Evolutionary conservation across 92 coral and sea anemone species (phyloP).

Genomic region (Anthopleura xanthogrammica): DNA sequence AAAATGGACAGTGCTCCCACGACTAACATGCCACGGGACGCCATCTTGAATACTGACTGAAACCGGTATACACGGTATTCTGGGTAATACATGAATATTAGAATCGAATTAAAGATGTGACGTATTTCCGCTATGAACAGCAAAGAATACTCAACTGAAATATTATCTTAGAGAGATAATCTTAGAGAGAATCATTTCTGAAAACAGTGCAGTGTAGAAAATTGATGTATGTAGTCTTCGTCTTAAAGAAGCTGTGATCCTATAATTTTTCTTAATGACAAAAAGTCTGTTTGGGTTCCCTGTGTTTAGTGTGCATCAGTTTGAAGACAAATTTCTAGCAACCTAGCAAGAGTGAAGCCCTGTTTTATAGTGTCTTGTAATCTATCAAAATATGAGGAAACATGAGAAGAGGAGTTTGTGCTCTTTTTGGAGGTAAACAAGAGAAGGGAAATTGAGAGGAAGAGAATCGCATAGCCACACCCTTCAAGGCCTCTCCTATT

Average conservation of each 20-base stretch:
- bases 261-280: background rate
- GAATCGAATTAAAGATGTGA: background rate
- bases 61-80: background rate
- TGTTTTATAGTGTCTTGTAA: too few relatives aligned
- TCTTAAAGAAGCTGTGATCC: background rate
- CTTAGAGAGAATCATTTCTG: too few relatives aligned
- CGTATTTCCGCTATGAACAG: background rate
- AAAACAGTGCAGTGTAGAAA: background rate
- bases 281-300: background rate
- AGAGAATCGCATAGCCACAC: too few relatives aligned
- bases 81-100: background rate
- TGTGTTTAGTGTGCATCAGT: background rate
- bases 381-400: too few relatives aligned
- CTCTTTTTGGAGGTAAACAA: too few relatives aligned
- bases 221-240: background rate
- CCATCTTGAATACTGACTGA: conserved; percentile 64
- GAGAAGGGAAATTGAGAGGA: too few relatives aligned
- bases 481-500: too few relatives aligned
- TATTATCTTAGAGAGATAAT: too few relatives aligned
- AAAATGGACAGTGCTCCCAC: conserved; percentile 65
- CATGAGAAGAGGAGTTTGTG: too few relatives aligned
- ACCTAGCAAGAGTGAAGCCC: too few relatives aligned
- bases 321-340: too few relatives aligned
- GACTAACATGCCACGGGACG: conserved; percentile 58
- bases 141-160: too few relatives aligned